Evolutionary conservation across 2,888 invertebrate species (phyloP).

Genomic region (Griposia aprilina): DNA sequence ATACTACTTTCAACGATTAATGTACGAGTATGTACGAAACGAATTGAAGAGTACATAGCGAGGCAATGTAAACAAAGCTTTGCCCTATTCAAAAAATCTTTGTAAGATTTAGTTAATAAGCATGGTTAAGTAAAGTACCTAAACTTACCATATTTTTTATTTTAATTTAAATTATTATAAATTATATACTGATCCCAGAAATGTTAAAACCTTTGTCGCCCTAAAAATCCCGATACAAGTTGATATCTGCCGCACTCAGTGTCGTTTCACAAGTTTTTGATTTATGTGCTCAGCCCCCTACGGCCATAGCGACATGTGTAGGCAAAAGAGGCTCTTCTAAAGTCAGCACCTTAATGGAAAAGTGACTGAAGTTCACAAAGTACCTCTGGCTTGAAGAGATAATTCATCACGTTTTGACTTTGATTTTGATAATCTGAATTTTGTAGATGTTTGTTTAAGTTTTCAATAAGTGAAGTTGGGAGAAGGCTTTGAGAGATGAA

Average conservation of each 20-base stretch:
- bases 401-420: slow-evolving; percentile 52
- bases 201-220: slow-evolving; percentile 33
- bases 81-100: too few relatives aligned
- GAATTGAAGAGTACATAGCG: too few relatives aligned
- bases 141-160: too few relatives aligned
- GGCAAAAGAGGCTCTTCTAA: slow-evolving; percentile 39
- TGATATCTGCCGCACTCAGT: slow-evolving; percentile 68
- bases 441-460: slow-evolving; percentile 5
- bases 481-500: background rate
- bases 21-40: too few relatives aligned
- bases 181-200: too few relatives aligned
- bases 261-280: slow-evolving; percentile 83
- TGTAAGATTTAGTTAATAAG: too few relatives aligned
- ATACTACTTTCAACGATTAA: too few relatives aligned
- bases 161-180: too few relatives aligned
- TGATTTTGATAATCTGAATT: slow-evolving; percentile 15
- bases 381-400: slow-evolving; percentile 49
- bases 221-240: slow-evolving; percentile 55
- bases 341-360: slow-evolving; percentile 61
- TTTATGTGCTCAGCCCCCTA: slow-evolving; percentile 74
- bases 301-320: slow-evolving; percentile 50
- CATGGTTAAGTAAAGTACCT: too few relatives aligned
- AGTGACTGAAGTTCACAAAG: slow-evolving; percentile 58
- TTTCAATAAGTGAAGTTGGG: background rate
- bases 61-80: too few relatives aligned